phyloP scores from a whole-genome alignment of 2,888 invertebrate genomes.

The Diachrysia chrysitis region DNA sequence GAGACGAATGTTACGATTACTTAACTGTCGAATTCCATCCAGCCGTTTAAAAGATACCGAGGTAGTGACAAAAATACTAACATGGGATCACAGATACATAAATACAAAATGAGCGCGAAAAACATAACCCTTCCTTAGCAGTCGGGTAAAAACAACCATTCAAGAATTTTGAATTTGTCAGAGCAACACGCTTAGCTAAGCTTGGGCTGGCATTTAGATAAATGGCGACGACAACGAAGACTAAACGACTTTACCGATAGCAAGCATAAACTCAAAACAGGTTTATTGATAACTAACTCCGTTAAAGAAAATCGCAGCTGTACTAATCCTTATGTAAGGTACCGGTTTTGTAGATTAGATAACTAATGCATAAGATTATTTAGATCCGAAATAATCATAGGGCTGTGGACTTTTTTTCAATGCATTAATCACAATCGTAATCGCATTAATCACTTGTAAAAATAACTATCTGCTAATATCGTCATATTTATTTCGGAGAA shows the following conservation, averaged over 20 bases:
- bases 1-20: too few species aligned
- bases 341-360: slow-evolving; percentile 16
- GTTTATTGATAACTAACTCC: neutral
- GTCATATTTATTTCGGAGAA: neutral
- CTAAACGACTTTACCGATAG: neutral
- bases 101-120: too few species aligned
- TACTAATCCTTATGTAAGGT: neutral
- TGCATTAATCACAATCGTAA: neutral
- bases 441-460: neutral
- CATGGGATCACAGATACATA: too few species aligned
- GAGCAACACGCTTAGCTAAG: neutral
- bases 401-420: neutral
- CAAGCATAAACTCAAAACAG: neutral
- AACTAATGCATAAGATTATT: neutral
- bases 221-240: neutral
- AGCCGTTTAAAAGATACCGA: too few species aligned
- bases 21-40: too few species aligned
- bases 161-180: neutral
- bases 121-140: too few species aligned
- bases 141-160: too few species aligned
- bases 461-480: neutral
- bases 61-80: too few species aligned
- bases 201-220: neutral
- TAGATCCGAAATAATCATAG: slow-evolving; percentile 3
- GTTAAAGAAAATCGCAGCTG: neutral